Evolutionary conservation across 2,113 vertebrate species (phyloP).

Genomic region (Struthidea cinerea): DNA sequence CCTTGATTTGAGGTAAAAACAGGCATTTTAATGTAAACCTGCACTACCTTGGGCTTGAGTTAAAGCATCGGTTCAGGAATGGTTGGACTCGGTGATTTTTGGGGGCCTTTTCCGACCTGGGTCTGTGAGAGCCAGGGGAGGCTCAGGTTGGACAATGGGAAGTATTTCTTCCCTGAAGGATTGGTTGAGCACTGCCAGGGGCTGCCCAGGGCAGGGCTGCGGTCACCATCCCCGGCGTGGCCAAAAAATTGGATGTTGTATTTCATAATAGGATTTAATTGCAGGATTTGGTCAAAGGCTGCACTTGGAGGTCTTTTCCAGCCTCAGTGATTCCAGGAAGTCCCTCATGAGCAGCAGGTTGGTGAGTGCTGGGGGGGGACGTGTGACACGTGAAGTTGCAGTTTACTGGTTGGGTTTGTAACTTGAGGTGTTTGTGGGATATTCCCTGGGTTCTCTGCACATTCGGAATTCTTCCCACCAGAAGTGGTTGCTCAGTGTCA

Average conservation of each 20-base stretch:
- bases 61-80: background rate
- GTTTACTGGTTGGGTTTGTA: background rate
- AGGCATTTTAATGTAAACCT: background rate
- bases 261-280: background rate
- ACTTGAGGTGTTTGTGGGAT: background rate
- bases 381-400: rapidly evolving
- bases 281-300: background rate
- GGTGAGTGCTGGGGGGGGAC: background rate
- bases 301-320: background rate
- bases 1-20: background rate
- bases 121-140: background rate
- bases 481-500: rapidly evolving
- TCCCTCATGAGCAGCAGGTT: background rate
- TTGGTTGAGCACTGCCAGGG: background rate
- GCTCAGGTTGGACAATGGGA: background rate
- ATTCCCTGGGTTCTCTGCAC: background rate
- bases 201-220: background rate
- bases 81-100: background rate
- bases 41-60: background rate
- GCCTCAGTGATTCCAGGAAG: background rate
- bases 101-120: background rate
- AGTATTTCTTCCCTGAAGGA: background rate
- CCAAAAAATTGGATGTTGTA: rapidly evolving
- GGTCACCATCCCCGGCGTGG: background rate
- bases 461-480: background rate